Evolutionary conservation across 2,113 vertebrate species (phyloP).

Genomic region (Cavia porcellus): DNA sequence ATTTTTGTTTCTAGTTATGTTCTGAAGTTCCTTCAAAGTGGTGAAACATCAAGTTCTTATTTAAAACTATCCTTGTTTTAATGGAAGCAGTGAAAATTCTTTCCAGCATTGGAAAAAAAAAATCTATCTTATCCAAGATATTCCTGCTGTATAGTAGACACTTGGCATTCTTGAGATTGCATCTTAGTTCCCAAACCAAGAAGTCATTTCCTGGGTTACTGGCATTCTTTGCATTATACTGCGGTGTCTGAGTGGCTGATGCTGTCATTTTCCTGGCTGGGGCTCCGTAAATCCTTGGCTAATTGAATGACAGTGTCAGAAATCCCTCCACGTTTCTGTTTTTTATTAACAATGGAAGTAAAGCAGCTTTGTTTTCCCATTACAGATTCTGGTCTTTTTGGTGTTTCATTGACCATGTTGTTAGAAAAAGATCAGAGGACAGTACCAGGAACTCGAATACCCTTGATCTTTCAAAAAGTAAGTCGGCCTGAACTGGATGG

Average conservation of each 20-base stretch:
- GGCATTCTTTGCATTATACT: not conserved
- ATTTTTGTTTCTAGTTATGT: not conserved
- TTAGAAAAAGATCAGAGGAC: slow-evolving; percentile 97
- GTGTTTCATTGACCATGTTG: slow-evolving; percentile 92
- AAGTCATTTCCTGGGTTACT: not conserved
- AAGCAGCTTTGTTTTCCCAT: slow-evolving; percentile 69
- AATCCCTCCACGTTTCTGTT: slow-evolving; percentile 27
- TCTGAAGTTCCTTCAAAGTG: not conserved
- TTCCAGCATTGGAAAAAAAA: slow-evolving; percentile 45
- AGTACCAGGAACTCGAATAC: slow-evolving; percentile 92
- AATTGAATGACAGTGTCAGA: not conserved
- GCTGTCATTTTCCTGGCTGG: not conserved
- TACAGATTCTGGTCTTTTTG: slow-evolving; percentile 95
- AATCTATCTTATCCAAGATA: slow-evolving; percentile 35
- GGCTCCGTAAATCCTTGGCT: not conserved
- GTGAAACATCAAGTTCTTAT: slow-evolving; percentile 53
- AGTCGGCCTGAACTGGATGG: slow-evolving; percentile 62
- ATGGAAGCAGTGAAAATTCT: not conserved
- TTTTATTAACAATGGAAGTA: slow-evolving; percentile 63
- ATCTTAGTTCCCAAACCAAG: not conserved
- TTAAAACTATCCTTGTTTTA: slow-evolving; percentile 22
- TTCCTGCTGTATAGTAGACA: slow-evolving; percentile 50
- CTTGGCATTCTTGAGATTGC: slow-evolving; percentile 18
- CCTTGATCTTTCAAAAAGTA: slow-evolving; percentile 96
- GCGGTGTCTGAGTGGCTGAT: not conserved